Percentiles rank a stretch among this genome's conserved stretches.
These are phyloP conservation scores for Leptodirus hochenwartii DNA, from an alignment of 2,888 invertebrate species.

Conservation along the genomic window DNA sequence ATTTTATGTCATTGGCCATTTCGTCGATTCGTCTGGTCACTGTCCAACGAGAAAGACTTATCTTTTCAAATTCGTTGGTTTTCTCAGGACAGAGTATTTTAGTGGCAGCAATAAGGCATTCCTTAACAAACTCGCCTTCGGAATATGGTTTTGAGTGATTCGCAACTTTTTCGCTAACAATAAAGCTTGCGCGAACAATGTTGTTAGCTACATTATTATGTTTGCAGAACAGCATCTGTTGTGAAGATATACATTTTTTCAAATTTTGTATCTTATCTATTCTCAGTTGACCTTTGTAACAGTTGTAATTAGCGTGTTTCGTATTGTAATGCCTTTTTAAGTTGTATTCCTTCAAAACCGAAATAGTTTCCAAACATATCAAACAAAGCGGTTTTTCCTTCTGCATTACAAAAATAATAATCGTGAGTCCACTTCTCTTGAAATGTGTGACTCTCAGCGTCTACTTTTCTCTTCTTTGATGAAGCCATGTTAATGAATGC, in stretches of 20 bases:
- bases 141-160: conserved; percentile 1
- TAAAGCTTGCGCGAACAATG: background rate
- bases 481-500: too few relatives aligned
- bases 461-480: too few relatives aligned
- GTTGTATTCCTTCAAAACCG: too few relatives aligned
- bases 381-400: too few relatives aligned
- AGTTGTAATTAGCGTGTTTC: conserved; percentile 1
- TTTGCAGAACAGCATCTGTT: background rate
- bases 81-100: conserved; percentile 1
- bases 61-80: too few relatives aligned
- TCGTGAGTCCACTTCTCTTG: too few relatives aligned
- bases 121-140: background rate
- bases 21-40: conserved; percentile 1
- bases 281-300: background rate
- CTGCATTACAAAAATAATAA: too few relatives aligned
- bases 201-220: background rate
- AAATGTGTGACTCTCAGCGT: too few relatives aligned
- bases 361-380: too few relatives aligned
- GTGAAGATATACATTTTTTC: background rate
- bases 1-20: conserved; percentile 1
- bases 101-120: background rate
- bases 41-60: background rate
- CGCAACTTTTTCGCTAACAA: conserved; percentile 1
- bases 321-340: background rate
- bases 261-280: background rate